These are phyloP conservation scores for Anagrus nilaparvatae DNA, from an alignment of 1,140 invertebrate genomes.

Conservation along the genomic window DNA sequence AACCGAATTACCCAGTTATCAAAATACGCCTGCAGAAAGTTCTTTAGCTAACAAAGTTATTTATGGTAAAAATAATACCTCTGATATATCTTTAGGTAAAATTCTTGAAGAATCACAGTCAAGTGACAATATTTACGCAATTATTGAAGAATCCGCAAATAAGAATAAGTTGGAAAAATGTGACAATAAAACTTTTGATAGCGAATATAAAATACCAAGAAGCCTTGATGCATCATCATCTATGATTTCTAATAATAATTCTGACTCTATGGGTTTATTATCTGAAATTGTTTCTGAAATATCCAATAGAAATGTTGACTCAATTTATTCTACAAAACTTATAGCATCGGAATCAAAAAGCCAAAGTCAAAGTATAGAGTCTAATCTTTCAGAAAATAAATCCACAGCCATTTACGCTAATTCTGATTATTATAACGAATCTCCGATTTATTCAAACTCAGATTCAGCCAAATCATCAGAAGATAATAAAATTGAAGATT, in stretches of 20 bases:
- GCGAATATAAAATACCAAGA: constrained; percentile 44
- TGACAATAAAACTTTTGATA: too few species aligned
- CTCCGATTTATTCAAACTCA: not conserved
- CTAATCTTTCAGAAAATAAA: not conserved
- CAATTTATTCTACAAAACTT: constrained; percentile 73
- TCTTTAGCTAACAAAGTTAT: not conserved
- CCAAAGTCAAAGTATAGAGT: constrained; percentile 22
- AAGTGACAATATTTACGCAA: constrained; percentile 73
- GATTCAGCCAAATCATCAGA: not conserved
- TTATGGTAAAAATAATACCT: not conserved
- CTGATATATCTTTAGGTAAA: constrained; percentile 42
- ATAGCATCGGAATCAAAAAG: constrained; percentile 44
- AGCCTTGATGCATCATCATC: too few species aligned
- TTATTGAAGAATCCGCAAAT: constrained; percentile 60
- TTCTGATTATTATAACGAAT: not conserved
- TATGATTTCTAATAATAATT: too few species aligned
- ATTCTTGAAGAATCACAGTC: constrained; percentile 52
- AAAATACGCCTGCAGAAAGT: constrained; percentile 26
- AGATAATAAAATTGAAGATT: not conserved
- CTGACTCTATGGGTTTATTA: constrained; percentile 56
- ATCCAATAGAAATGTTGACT: constrained; percentile 71
- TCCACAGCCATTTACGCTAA: not conserved
- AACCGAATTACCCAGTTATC: constrained; percentile 44
- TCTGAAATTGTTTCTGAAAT: constrained; percentile 81
- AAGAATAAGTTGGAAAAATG: too few species aligned